Base-by-base conservation (phyloP, 2,888 invertebrate species). In the Tenthredo amoena region DNA sequence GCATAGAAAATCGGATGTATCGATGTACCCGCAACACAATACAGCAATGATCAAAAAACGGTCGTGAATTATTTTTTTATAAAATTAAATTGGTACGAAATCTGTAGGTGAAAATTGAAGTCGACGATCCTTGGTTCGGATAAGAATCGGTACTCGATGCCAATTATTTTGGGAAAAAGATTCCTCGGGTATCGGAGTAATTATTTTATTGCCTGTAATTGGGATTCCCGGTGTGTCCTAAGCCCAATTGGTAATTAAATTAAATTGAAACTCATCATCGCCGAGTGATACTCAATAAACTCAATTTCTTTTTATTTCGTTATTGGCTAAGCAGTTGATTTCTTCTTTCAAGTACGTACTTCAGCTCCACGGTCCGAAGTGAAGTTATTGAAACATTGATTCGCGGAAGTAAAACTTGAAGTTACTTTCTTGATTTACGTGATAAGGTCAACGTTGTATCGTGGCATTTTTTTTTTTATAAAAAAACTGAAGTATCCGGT, bases 201-300 rank as follows among this genome's bases (percentile, higher is more conserved):
- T 26, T 37, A 74, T 74, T 74, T 74, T 74, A 74, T 74, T 43
- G 40, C 12, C 40, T n/a, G 12, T 21, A 21, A 21, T 74, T 40
- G 72, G n/a, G 7, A 37, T 74, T 74, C 72, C 15, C n/a, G 72
- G 10, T 74, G 43, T 43, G 1, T 18, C n/a, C n/a, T n/a, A 7
- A 71, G 6, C 55, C 55, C 6, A 74, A 74, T 43, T 74, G 72
- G 7, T 74, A 43, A 74, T 43, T 74, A 43, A 43, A 74, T 71
- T n/a, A 71, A 55, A 55, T 55, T 18, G n/a, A 68, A 68, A 34
- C 68, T 68, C 68, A n/a, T 15, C 37, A 71, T 43, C 21, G 3
- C 21, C 18, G 10, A 40, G 72, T 74, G 72, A 74, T 74, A 37
- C 43, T 74, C 43, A 18, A 40, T 43, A n/a, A 43, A 74, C 21